Evolutionary conservation across 2,888 invertebrate genomes (phyloP).

Genomic region (Uropetala carovei): DNA sequence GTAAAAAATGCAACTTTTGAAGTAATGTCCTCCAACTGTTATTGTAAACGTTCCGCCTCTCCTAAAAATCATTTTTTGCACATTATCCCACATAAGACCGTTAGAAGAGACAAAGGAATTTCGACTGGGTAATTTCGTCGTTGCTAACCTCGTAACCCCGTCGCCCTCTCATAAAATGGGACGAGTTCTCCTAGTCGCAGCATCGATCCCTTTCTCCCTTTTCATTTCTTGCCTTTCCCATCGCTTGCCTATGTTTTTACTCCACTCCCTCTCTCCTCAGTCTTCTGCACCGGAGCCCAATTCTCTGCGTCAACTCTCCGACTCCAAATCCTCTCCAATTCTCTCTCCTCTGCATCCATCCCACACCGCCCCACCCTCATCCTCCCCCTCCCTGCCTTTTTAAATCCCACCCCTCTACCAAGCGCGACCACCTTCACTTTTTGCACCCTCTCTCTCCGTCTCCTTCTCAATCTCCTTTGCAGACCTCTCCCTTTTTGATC

Average conservation of each 20-base stretch:
- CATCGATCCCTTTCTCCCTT: not conserved
- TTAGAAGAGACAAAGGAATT: not conserved
- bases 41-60: too few species aligned
- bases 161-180: not conserved
- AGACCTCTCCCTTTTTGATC: not conserved
- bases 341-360: not conserved
- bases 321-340: conserved; percentile 37
- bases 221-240: not conserved
- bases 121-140: not conserved
- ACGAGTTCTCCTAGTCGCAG: not conserved
- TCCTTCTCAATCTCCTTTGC: not conserved
- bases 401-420: not conserved
- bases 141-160: not conserved
- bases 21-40: too few species aligned
- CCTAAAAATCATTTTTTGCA: too few species aligned
- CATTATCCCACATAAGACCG: too few species aligned
- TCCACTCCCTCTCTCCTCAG: conserved; percentile 25
- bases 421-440: not conserved
- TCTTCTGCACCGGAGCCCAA: conserved; percentile 57
- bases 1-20: too few species aligned
- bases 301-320: conserved; percentile 30
- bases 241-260: conserved; percentile 34
- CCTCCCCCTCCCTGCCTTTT: too few species aligned
- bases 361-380: too few species aligned
- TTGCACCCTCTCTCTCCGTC: not conserved